Conservation (phyloP, 2,113 vertebrate genomes). For the Xiphophorus hellerii region DNA sequence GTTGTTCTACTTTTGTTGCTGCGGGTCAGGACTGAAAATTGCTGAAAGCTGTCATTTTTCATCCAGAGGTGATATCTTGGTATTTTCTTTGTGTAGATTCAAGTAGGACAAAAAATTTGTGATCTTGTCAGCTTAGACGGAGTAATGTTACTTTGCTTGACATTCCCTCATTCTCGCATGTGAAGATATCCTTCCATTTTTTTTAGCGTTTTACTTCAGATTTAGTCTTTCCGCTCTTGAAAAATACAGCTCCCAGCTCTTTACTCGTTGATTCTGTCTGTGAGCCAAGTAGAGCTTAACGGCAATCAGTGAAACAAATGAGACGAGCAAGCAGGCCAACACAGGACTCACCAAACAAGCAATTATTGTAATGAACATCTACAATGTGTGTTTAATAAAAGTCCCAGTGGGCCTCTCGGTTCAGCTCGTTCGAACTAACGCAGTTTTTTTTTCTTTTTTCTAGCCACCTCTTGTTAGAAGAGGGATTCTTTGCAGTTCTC, state of each 20-base stretch:
- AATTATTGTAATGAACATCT: conserved; percentile 42
- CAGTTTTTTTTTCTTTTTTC: conserved; percentile 33
- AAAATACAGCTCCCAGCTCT: neutral
- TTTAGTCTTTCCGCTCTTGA: neutral
- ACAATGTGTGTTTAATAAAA: conserved; percentile 39
- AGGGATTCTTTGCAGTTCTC: conserved; percentile 5
- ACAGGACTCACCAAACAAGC: conserved; percentile 21
- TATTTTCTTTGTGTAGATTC: no score
- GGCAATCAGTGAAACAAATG: conserved; percentile 23
- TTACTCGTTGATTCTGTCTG: neutral
- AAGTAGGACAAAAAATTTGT: no score
- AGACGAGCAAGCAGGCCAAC: conserved; percentile 17
- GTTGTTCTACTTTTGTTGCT: no score
- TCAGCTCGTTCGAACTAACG: conserved; percentile 29
- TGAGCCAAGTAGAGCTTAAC: conserved; percentile 10
- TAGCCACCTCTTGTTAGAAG: conserved; percentile 16
- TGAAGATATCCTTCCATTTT: neutral
- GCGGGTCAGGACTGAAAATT: no score
- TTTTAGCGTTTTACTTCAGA: neutral
- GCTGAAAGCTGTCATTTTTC: no score
- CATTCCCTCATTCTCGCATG: neutral
- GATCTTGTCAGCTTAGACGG: no score
- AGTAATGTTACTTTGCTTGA: neutral
- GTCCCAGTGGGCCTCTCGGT: neutral
- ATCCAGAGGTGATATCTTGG: no score